Percentiles rank a stretch among this genome's conserved stretches.
Evolutionary conservation across 2,113 vertebrate species (phyloP).

Genomic region (Ciconia boyciana): DNA sequence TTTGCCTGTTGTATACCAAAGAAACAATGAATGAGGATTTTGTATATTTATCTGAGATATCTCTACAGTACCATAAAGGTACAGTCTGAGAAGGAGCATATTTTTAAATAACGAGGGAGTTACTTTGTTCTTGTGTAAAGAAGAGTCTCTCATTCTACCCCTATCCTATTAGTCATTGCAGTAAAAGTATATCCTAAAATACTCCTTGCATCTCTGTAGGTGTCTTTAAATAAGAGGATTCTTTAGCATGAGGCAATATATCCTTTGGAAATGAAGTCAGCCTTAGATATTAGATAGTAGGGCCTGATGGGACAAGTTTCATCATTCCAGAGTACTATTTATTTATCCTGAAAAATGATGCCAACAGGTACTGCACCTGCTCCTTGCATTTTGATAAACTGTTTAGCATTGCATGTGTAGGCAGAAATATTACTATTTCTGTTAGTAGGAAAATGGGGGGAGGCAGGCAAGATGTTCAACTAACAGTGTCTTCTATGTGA

Average conservation of each 20-base stretch:
- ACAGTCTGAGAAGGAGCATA: background rate
- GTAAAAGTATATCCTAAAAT: background rate
- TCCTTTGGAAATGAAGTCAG: conserved; percentile 33
- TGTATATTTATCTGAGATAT: background rate
- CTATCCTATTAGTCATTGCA: background rate
- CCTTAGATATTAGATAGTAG: background rate
- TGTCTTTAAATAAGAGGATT: background rate
- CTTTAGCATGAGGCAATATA: background rate
- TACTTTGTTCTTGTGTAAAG: background rate
- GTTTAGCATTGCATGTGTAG: background rate
- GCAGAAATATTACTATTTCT: conserved; percentile 5
- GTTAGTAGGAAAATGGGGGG: background rate
- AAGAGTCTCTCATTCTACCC: background rate
- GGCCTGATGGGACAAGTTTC: conserved; percentile 5
- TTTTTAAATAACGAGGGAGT: background rate
- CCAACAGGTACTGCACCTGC: conserved; percentile 46
- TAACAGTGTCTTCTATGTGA: background rate
- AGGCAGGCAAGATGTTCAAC: background rate
- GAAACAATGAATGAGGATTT: background rate
- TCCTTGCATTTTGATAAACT: conserved; percentile 46
- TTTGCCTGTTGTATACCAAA: background rate
- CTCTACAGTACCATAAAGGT: background rate
- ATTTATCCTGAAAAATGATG: conserved; percentile 38
- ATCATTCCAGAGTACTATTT: conserved; percentile 4
- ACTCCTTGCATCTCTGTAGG: background rate